These are phyloP conservation scores for Eupeodes luniger DNA, from an alignment of 2,888 invertebrate species.

Conservation along the genomic window DNA sequence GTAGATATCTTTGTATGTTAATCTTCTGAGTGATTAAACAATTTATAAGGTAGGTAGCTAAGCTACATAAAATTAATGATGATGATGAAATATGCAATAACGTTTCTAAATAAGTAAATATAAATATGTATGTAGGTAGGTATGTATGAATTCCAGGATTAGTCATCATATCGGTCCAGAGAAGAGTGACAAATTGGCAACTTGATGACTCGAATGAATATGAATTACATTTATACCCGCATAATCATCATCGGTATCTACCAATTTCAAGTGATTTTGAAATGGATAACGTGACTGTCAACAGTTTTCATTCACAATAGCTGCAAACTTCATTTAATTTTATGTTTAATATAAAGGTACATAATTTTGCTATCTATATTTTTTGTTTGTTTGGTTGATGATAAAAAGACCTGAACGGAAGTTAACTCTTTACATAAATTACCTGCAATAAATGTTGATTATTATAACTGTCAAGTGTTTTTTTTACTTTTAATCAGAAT, in stretches of 20 bases:
- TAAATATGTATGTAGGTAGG: no score
- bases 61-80: no score
- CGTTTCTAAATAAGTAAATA: no score
- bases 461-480: neutral
- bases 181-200: neutral
- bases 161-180: neutral
- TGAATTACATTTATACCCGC: no score
- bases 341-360: neutral
- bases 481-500: neutral
- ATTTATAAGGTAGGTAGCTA: no score
- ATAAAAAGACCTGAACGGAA: slow-evolving; percentile 1
- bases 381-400: neutral
- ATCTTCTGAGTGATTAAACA: no score
- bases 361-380: slow-evolving; percentile 2
- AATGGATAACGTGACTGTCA: neutral
- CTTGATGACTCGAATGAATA: neutral
- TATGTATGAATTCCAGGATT: neutral
- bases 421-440: slow-evolving; percentile 19
- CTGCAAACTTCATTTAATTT: neutral
- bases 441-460: slow-evolving; percentile 7
- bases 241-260: neutral
- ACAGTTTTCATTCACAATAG: neutral
- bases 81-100: no score
- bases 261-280: neutral
- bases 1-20: no score